Evolutionary conservation across 2,797 vertebrate genomes (phyloP), one percentile per base, ranked within the genome.

Genomic region (Clarias laeviceps): DNA sequence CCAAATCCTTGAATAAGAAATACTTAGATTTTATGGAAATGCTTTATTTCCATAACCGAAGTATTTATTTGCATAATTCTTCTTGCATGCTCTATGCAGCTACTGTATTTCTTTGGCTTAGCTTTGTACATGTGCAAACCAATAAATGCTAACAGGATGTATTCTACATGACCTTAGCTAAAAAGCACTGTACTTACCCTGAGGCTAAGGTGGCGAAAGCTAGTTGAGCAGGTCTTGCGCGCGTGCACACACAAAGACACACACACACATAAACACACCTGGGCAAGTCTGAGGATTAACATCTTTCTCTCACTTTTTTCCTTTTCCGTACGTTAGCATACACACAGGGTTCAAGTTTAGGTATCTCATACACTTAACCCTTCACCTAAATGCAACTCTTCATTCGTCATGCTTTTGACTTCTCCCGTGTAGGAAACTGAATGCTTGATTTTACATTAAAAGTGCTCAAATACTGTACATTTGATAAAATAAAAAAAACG

Each of bases 171-270:
- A 89, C 82, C 68, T 32, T 24, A 61, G n/a, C 69, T 79, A 37
- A 80, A 62, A 64, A 86, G 34, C 45, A 82, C 32, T 57, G 54
- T 68, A 32, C 82, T 85, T 73, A n/a, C 66, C 89, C 82, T 76
- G 18, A 80, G 85, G 89, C 76, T 85, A 82, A 85, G 87, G 87
- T 73, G 87, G 62, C 22, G 40, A 24, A 80, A 50, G 54, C 80
- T 57, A 62, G 87, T 77, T 68, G 70, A 82, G 54, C 59, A 82
- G 69, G 80, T 82, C 61, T 7, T 7, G 14, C 4, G 12, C 64
- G 27, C 27, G 24, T 14, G 11, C 50, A 68, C 50, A 68, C 73
- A 84, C 70, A 84, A 45, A 84, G n/a, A 40, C 37, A 40, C 37
- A 40, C 37, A 84, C 77, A 64, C 77, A 40, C 65, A 66, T 34